Conservation (phyloP, 2,113 vertebrate genomes). For the Daubentonia madagascariensis region DNA sequence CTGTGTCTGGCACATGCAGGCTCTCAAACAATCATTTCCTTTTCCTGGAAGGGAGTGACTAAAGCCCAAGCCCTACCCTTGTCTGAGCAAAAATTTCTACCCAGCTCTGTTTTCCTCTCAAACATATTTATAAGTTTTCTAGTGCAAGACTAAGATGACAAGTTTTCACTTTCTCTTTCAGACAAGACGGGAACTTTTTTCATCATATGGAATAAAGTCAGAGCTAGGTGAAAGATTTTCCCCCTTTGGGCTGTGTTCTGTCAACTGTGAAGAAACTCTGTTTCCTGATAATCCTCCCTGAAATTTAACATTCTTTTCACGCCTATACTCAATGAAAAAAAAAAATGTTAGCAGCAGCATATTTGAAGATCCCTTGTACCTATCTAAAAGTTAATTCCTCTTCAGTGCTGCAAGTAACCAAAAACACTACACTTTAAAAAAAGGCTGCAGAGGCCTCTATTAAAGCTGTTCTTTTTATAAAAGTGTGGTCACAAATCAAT, state of each 20-base stretch:
- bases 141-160: slow-evolving; percentile 25
- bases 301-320: slow-evolving; percentile 66
- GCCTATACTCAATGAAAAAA: not conserved
- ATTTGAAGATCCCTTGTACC: slow-evolving; percentile 26
- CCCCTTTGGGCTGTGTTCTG: not conserved
- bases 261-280: slow-evolving; percentile 55
- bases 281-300: slow-evolving; percentile 42
- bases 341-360: slow-evolving; percentile 49
- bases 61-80: not conserved
- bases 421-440: slow-evolving; percentile 15
- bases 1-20: not conserved
- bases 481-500: slow-evolving; percentile 59
- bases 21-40: not conserved
- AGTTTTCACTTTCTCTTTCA: slow-evolving; percentile 32
- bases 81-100: not conserved
- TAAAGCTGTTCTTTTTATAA: slow-evolving; percentile 69
- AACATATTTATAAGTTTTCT: slow-evolving; percentile 1
- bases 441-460: not conserved
- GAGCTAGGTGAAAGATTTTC: slow-evolving; percentile 38
- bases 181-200: slow-evolving; percentile 2
- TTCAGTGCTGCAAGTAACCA: slow-evolving; percentile 25
- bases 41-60: not conserved
- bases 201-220: slow-evolving; percentile 34
- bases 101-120: not conserved
- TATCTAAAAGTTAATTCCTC: slow-evolving; percentile 55